Conservation (phyloP, 2,888 invertebrate species). For the Aleiodes testaceus region DNA sequence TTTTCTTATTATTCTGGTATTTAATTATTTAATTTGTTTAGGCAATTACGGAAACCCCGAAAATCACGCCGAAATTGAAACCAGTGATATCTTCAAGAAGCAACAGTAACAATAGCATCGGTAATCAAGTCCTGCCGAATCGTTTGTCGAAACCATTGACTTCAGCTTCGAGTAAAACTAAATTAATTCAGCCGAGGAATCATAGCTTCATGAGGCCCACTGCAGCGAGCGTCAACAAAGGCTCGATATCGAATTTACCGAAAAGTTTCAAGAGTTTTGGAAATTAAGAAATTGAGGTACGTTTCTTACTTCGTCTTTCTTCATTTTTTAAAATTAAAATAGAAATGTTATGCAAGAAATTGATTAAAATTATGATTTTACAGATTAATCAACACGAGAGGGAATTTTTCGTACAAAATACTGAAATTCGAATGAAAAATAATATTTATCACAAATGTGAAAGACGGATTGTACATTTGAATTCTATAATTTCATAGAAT, state of each 20-base stretch:
- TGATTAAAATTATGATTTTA: no score
- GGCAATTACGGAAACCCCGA: conserved; percentile 44
- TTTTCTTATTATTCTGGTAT: not conserved
- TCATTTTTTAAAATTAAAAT: no score
- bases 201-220: conserved; percentile 89
- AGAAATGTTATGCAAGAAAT: no score
- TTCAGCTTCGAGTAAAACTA: conserved; percentile 60
- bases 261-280: conserved; percentile 60
- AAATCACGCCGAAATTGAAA: conserved; percentile 45
- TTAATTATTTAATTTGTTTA: conserved; percentile 16
- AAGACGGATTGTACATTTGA: no score
- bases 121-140: conserved; percentile 57
- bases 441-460: no score
- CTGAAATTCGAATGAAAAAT: no score
- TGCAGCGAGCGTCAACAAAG: conserved; percentile 86
- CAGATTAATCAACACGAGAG: no score
- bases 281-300: not conserved
- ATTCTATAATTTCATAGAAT: no score
- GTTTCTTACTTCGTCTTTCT: no score
- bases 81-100: conserved; percentile 68
- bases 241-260: conserved; percentile 70
- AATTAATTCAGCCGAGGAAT: conserved; percentile 63
- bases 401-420: no score
- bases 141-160: conserved; percentile 50
- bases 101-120: conserved; percentile 73